Base-by-base conservation (phyloP, 2,888 invertebrate species). In the Gastracanthus pulcherrimus region DNA sequence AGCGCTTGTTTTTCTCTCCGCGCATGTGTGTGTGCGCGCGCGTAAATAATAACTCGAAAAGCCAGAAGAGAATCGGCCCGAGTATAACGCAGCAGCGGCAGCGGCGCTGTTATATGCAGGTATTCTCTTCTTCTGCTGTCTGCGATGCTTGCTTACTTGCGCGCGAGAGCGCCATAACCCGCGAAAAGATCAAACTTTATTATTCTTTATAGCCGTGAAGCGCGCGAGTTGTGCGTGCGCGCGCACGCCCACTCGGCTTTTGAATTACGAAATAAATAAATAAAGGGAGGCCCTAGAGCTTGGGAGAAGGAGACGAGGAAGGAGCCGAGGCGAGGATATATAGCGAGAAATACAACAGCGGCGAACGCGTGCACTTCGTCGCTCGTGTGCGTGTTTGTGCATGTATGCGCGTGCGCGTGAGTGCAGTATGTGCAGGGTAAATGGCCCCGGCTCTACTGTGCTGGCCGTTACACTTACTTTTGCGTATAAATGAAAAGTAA, bases 211-310 rank as follows among this genome's bases (percentile, higher is more conserved):
- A 67, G 76, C 34, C 69, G 11, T 48, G 31, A 2, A 45, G 51
- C 38, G 51, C 55, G 31, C 3, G 36, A 38, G 38, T 19, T 69
- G 69, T 48, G 38, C 31, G 60, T 34, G 71, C 55, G 13, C 58
- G 62, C 36, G 31, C 77, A 74, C 82, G 77, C 77, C 79, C 82
- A 79, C 78, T 72, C 76, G 75, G 45, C 69, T 34, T 75, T 81
- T 81, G 80, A 83, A 83, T 83, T 71, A 81, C 77, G 77, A 78
- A 83, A 83, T 83, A 80, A 82, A 80, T 83, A 83, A 80, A 82
- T 80, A 77, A 82, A 76, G 13, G 38, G 36, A 38, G 16, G 76
- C 9, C 29, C 16, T 26, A 16, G 3, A 41, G 41, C 36, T 19
- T n/a, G 66, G 3, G 55, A 29, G 36, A 4, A 19, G 9, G 19